Conservation (phyloP, 2,113 vertebrate genomes). For the Ursus arctos region DNA sequence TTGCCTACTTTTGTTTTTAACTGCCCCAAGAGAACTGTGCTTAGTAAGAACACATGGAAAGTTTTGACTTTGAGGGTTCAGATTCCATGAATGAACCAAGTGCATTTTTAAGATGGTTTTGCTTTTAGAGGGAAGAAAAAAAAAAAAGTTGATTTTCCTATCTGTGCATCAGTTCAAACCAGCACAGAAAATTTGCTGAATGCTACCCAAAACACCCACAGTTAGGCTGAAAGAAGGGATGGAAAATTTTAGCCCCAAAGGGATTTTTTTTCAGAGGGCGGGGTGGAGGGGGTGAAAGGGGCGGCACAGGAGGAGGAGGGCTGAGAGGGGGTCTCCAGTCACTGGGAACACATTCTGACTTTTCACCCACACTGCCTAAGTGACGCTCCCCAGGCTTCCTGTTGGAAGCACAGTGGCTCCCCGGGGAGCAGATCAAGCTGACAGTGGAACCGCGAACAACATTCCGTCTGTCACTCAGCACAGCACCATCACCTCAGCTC, state of each 20-base stretch:
- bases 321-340: background rate
- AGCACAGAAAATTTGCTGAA: conserved; percentile 71
- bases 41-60: conserved; percentile 66
- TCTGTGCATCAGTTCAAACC: conserved; percentile 69
- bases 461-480: background rate
- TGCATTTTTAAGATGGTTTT: conserved; percentile 55
- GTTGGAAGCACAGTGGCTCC: rapidly evolving
- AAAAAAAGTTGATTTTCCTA: conserved; percentile 42
- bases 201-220: conserved; percentile 47
- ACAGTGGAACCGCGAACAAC: background rate
- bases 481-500: background rate
- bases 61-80: conserved; percentile 73
- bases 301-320: background rate
- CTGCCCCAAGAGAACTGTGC: background rate
- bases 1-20: background rate
- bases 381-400: background rate
- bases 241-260: conserved; percentile 67
- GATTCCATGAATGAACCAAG: conserved; percentile 56
- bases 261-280: background rate
- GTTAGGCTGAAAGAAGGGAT: conserved; percentile 48
- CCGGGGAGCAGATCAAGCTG: background rate
- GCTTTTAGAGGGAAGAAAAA: conserved; percentile 31
- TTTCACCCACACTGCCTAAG: background rate
- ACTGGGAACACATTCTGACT: background rate
- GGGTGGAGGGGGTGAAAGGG: no score